phyloP scores from a whole-genome alignment of 2,797 vertebrate species.

The Chelmon rostratus region DNA sequence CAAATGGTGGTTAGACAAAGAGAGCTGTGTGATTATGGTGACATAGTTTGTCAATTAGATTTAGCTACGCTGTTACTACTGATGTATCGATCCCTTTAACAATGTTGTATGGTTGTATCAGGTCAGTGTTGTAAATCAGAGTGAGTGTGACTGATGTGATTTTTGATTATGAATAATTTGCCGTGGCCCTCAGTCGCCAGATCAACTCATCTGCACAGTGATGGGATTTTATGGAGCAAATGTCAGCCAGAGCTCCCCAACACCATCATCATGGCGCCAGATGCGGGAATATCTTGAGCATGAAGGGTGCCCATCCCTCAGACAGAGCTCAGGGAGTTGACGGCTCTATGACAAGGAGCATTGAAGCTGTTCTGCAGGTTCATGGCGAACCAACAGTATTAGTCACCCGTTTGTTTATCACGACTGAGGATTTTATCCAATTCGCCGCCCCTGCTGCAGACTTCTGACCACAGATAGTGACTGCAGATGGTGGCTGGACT shows the following conservation, averaged over 20 bases:
- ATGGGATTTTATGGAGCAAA: background rate
- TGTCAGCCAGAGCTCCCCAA: background rate
- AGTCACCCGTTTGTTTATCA: background rate
- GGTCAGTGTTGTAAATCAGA: background rate
- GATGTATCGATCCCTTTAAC: too few species aligned
- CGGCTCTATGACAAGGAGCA: background rate
- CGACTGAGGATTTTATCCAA: background rate
- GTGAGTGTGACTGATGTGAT: background rate
- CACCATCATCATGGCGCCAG: background rate
- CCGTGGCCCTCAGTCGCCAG: background rate
- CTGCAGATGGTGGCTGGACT: slow-evolving; percentile 19
- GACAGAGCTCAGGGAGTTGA: background rate
- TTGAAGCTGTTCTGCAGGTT: background rate
- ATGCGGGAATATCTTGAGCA: background rate
- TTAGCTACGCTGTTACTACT: background rate
- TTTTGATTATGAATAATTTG: too few species aligned
- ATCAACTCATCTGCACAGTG: background rate
- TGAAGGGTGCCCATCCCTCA: background rate
- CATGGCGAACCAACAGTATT: background rate
- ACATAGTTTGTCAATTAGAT: background rate
- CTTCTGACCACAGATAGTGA: background rate
- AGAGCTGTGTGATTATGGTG: background rate
- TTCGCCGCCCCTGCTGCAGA: background rate
- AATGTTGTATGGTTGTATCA: background rate
- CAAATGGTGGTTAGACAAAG: slow-evolving; percentile 14